These are phyloP conservation scores for Todus mexicanus DNA, from an alignment of 2,797 vertebrate genomes.

Conservation along the genomic window DNA sequence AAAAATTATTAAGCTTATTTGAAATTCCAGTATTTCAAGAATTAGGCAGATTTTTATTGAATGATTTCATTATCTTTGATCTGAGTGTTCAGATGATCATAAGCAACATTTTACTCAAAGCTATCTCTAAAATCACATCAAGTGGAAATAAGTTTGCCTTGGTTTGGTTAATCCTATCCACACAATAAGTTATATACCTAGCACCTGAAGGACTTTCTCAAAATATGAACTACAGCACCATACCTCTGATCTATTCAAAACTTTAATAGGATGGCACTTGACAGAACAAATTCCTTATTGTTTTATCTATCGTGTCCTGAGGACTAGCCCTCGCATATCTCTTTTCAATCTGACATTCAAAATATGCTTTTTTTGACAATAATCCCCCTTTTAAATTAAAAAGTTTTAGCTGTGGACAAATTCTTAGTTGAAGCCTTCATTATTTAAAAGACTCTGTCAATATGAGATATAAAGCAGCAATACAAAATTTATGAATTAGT, in stretches of 20 bases:
- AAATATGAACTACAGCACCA: not conserved
- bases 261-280: not conserved
- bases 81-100: not conserved
- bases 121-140: not conserved
- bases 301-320: not conserved
- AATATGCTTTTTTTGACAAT: not conserved
- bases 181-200: too few relatives aligned
- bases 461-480: not conserved
- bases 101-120: not conserved
- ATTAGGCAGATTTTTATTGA: not conserved
- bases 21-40: not conserved
- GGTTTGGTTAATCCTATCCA: not conserved
- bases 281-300: not conserved
- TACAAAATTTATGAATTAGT: not conserved
- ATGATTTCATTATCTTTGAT: not conserved
- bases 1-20: not conserved
- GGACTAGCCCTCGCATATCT: not conserved
- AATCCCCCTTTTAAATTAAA: not conserved
- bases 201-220: not conserved
- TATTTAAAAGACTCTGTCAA: not conserved
- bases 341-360: not conserved
- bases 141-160: not conserved
- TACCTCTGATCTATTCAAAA: not conserved
- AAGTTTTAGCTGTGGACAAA: not conserved
- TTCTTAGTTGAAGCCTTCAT: not conserved